Evolutionary conservation across 2,797 vertebrate genomes (phyloP), one percentile per base, ranked within the genome.

Genomic region (Pterois miles): DNA sequence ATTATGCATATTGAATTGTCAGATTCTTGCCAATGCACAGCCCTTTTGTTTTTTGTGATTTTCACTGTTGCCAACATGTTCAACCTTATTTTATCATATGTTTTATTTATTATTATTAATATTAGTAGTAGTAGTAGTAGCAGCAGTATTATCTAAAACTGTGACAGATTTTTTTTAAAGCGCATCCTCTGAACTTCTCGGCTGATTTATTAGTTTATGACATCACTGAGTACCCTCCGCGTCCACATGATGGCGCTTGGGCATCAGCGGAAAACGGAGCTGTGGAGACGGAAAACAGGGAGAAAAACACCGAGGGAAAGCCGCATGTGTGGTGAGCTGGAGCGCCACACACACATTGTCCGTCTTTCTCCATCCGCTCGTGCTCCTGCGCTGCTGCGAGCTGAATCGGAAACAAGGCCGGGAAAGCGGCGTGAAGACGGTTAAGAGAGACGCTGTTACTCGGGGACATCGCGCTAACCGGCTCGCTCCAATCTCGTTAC

Each of bases 401-500:
- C 82, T 75, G 80, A 74, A 81, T 81, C 68, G 60, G 71, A 85
- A 86, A 87, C 81, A 57, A 78, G 74, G 74, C 59, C 76, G 66
- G 86, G 22, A 74, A 71, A 29, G 74, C 56, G 59, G 60, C 2
- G 82, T 13, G 68, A 18, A 65, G 72, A 52, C 69, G 71, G 57
- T 16, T 22, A 22, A 20, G 46, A 62, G 80, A 65, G 86, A 76
- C 69, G 87, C 87, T 43, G 86, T 83, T 81, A 76, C 81, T 84
- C 83, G 58, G 75, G 81, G 77, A 89, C 83, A 81, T 80, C 82
- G 83, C 74, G 76, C 81, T 80, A 82, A 87, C 87, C 82, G 77
- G 76, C 87, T 84, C 88, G 86, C 88, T 23, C 90, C 90, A 82
- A 84, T 88, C 91, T 94, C 89, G 92, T 94, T 93, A 93, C 88